These are phyloP conservation scores for Anarhynchus alexandrinus DNA, from an alignment of 2,113 vertebrate species.

Conservation along the genomic window DNA sequence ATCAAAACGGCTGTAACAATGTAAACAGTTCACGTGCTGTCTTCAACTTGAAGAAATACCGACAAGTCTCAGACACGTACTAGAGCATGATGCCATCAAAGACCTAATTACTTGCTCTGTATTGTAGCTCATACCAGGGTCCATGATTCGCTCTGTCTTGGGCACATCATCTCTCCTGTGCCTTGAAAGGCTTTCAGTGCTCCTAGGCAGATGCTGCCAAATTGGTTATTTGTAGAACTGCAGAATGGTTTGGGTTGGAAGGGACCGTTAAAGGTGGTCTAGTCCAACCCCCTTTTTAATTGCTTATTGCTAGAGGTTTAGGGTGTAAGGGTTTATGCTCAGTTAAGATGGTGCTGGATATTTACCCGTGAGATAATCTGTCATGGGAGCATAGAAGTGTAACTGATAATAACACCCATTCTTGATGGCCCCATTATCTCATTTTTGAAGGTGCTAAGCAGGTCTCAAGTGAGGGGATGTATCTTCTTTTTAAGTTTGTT, in stretches of 20 bases:
- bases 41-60: neutral
- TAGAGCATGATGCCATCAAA: neutral
- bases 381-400: neutral
- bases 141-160: neutral
- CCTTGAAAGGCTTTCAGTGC: neutral
- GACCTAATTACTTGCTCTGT: neutral
- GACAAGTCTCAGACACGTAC: neutral
- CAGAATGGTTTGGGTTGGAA: neutral
- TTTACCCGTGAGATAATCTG: neutral
- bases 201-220: neutral
- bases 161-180: neutral
- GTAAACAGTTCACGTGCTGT: fast-evolving
- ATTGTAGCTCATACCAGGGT: neutral
- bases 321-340: neutral
- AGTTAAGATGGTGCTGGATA: neutral
- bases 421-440: neutral
- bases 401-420: neutral
- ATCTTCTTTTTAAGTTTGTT: neutral
- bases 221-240: neutral
- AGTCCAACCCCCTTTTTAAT: neutral
- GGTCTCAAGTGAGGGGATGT: neutral
- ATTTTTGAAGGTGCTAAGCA: neutral
- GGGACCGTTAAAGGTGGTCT: neutral
- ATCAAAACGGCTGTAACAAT: neutral
- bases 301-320: neutral